Evolutionary conservation across 2,113 vertebrate genomes (phyloP).

Genomic region (Megaceryle torquata): DNA sequence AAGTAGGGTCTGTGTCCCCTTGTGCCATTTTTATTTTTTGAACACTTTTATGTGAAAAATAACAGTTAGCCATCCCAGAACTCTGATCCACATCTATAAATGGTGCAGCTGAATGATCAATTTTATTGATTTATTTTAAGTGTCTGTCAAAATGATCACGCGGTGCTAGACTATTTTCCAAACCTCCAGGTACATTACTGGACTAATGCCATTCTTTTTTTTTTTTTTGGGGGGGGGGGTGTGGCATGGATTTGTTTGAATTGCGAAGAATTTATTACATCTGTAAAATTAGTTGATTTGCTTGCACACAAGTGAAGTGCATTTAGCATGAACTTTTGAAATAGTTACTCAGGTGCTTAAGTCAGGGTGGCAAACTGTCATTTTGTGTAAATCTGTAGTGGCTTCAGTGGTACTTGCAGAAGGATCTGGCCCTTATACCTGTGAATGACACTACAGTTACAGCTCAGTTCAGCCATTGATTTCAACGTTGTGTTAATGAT

Average conservation of each 20-base stretch:
- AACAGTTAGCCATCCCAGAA: not conserved
- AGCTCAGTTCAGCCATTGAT: not conserved
- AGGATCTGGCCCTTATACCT: not conserved
- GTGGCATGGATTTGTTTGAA: not conserved
- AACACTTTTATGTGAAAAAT: conserved; percentile 19
- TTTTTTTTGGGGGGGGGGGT: too few species aligned
- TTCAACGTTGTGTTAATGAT: not conserved
- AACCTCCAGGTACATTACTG: not conserved
- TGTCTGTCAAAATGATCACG: conserved; percentile 69
- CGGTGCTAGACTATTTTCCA: conserved; percentile 8
- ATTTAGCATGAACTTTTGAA: not conserved
- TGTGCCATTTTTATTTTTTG: not conserved
- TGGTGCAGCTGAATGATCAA: conserved; percentile 19
- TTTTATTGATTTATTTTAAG: conserved; percentile 69
- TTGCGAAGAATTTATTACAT: not conserved
- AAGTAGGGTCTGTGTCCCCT: not conserved
- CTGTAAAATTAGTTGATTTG: not conserved
- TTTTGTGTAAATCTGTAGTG: not conserved
- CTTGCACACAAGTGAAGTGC: not conserved
- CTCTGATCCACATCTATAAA: conserved; percentile 1
- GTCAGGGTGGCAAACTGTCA: not conserved
- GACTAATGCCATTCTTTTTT: not conserved
- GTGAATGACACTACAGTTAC: not conserved
- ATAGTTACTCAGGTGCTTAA: not conserved
- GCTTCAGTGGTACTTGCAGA: not conserved